These are phyloP conservation scores for Sitta europaea DNA, from an alignment of 2,113 vertebrate species.

Conservation along the genomic window DNA sequence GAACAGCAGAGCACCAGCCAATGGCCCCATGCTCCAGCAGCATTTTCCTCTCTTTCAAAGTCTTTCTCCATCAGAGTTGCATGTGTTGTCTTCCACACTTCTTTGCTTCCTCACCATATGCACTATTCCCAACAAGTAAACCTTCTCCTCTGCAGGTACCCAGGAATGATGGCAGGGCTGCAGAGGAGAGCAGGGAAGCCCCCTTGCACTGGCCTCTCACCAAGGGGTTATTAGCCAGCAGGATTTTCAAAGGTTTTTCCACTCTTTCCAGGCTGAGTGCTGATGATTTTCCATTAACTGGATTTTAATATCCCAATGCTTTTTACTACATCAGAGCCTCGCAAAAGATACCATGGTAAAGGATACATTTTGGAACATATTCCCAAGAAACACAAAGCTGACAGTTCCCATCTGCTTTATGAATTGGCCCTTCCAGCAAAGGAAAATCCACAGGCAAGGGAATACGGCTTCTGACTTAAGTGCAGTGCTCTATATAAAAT, in stretches of 20 bases:
- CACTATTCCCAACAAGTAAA: not conserved
- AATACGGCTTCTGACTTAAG: not conserved
- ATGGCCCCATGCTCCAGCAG: not conserved
- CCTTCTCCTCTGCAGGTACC: not conserved
- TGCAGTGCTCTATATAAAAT: not conserved
- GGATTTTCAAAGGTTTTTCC: not conserved
- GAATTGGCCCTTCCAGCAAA: not conserved
- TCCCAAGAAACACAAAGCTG: constrained; percentile 13
- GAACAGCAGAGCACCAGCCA: not conserved
- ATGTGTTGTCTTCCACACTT: not conserved
- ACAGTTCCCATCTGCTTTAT: not conserved
- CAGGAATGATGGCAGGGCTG: not conserved
- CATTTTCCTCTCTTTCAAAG: not conserved
- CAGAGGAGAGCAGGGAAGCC: not conserved
- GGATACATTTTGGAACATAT: not conserved
- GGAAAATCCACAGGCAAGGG: constrained; percentile 11
- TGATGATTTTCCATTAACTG: not conserved
- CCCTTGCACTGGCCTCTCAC: not conserved
- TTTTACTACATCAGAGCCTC: not conserved
- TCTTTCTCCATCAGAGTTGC: not conserved
- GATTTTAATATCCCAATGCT: not conserved
- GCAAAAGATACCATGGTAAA: not conserved
- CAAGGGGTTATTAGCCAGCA: not conserved
- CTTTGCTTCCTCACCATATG: not conserved
- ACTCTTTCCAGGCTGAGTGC: not conserved